Base-by-base conservation (phyloP, 2,797 vertebrate species). In the Apodemus agrarius region DNA sequence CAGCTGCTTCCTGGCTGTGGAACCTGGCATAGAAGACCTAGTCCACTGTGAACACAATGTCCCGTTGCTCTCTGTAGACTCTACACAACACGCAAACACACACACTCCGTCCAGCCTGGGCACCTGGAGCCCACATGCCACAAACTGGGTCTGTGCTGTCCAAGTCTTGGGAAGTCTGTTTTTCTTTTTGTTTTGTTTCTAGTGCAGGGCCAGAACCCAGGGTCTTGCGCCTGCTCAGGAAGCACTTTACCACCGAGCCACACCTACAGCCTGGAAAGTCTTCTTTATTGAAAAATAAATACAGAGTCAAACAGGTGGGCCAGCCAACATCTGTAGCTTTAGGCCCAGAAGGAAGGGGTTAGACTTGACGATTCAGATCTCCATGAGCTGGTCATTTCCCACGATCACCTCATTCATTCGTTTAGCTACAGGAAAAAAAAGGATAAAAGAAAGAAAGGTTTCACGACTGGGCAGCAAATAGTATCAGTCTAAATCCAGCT, bases 371-470 rank as follows among this genome's bases (percentile, higher is more conserved):
- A 97, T 90, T 98, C 98, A 99, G 98, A 99, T 99, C 99, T 99
- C 99, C 99, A 99, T 99, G 98, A 99, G 99, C 97, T 99, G 99
- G 98, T 99, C 99, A 3, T 98, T 99, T 98, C 99, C 99, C 98
- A 99, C 99, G 81, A 99, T 99, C 98, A 99, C 99, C 97, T 99
- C 99, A 84, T 99, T 99, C 97, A 99, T 99, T 98, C 99, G 99
- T 98, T 99, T 99, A 97, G 99, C 99, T 99, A 98, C 92, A 98
- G 98, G 98, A 97, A 95, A 98, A 95, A 94, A 97, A 22, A 75
- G 11, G 93, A 97, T 96, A 34, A 2, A 22, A 75, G 11, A 43
- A 52, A 52, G 43, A 96, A 82, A 93, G 67, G 17, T 96, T 94
- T 94, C 79, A 96, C 95, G 57, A 97, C 80, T 2, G 93, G 88